A percentile compares a stretch with the other conserved stretches of the same genome.
phyloP scores from a whole-genome alignment of 2,113 vertebrate genomes.

The Geothlypis trichas region DNA sequence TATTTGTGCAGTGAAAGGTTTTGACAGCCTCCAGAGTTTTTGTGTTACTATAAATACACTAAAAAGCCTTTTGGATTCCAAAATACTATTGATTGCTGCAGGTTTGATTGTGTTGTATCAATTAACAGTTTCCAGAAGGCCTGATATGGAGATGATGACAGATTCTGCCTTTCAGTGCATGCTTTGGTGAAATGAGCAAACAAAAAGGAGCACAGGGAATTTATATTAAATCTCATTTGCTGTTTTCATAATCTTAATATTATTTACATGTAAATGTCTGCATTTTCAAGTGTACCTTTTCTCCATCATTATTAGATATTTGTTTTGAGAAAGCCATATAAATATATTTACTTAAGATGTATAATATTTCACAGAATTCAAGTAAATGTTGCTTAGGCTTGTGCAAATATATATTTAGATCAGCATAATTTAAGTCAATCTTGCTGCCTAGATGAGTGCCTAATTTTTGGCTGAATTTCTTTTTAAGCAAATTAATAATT shows the following conservation, averaged over 20 bases:
- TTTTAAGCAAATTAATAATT: background rate
- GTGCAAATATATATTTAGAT: background rate
- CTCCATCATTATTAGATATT: background rate
- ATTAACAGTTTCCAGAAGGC: background rate
- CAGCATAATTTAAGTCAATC: background rate
- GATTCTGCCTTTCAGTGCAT: background rate
- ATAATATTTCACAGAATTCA: background rate
- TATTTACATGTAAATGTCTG: background rate
- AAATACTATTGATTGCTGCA: background rate
- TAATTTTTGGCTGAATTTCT: background rate
- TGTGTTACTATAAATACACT: background rate
- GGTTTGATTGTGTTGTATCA: background rate
- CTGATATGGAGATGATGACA: background rate
- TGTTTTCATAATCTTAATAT: background rate
- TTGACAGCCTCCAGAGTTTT: background rate
- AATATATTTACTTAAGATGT: background rate
- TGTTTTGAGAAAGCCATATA: background rate
- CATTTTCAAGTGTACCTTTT: background rate
- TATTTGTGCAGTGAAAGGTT: background rate
- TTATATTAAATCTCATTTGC: background rate
- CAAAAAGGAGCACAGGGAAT: background rate
- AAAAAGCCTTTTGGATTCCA: background rate
- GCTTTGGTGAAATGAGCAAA: background rate
- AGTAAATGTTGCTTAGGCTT: background rate
- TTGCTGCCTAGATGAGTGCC: background rate